phyloP scores from a whole-genome alignment of 2,888 invertebrate genomes.

The Drosophila rubida region DNA sequence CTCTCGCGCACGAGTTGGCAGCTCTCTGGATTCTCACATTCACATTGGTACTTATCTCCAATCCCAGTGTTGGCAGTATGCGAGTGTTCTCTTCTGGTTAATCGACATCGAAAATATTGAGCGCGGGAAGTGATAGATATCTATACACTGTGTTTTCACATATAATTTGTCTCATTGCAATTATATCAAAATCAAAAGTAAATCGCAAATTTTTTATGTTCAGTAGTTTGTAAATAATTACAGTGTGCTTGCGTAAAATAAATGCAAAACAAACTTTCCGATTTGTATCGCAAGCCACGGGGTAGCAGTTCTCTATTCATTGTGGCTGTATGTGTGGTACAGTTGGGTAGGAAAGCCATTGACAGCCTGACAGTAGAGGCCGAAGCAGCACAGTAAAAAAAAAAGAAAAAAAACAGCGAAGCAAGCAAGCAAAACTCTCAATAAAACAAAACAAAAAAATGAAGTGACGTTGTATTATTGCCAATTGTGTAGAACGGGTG shows the following conservation, averaged over 20 bases:
- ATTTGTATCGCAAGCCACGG: slow-evolving; percentile 58
- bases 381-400: slow-evolving; percentile 23
- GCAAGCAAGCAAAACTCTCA: slow-evolving; percentile 7
- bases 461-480: slow-evolving; percentile 32
- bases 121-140: slow-evolving; percentile 68
- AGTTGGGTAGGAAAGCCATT: slow-evolving; percentile 77
- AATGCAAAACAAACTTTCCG: slow-evolving; percentile 17
- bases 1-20: slow-evolving; percentile 38
- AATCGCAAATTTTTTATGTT: slow-evolving; percentile 18
- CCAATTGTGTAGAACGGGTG: not conserved
- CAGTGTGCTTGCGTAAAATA: not conserved
- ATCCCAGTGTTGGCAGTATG: slow-evolving; percentile 45
- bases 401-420: slow-evolving; percentile 7
- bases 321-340: slow-evolving; percentile 71
- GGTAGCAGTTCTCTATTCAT: slow-evolving; percentile 54
- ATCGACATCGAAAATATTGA: slow-evolving; percentile 60
- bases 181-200: slow-evolving; percentile 38
- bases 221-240: not conserved
- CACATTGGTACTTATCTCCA: slow-evolving; percentile 42
- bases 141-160: slow-evolving; percentile 34
- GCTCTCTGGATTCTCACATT: slow-evolving; percentile 20
- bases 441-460: slow-evolving; percentile 14
- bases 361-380: slow-evolving; percentile 58
- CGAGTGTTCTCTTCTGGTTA: slow-evolving; percentile 39
- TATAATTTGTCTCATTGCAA: slow-evolving; percentile 35